These are phyloP conservation scores for Eupithecia pulchellata DNA, from an alignment of 2,888 invertebrate genomes.

Conservation along the genomic window DNA sequence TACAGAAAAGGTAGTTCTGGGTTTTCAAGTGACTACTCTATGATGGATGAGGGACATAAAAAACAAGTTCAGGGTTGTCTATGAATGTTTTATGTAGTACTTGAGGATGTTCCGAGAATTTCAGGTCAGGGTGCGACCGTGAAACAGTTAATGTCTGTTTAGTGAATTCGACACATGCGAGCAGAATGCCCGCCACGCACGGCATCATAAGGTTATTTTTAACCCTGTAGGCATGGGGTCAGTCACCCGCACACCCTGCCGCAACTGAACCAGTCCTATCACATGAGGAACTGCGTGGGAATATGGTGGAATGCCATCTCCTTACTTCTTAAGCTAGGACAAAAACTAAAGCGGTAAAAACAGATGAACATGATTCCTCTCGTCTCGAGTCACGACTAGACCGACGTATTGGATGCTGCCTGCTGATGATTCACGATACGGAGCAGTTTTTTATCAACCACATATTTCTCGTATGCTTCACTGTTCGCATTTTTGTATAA, in stretches of 20 bases:
- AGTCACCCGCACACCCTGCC: constrained; percentile 81
- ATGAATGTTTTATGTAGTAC: constrained; percentile 35
- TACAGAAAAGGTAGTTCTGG: constrained; percentile 11
- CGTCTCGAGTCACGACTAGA: constrained; percentile 44
- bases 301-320: constrained; percentile 69
- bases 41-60: constrained; percentile 13
- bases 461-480: constrained; percentile 13
- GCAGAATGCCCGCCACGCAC: constrained; percentile 80
- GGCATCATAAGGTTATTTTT: constrained; percentile 81
- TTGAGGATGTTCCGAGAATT: constrained; percentile 64
- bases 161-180: constrained; percentile 84
- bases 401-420: constrained; percentile 35
- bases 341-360: constrained; percentile 57
- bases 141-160: constrained; percentile 83
- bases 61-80: constrained; percentile 33
- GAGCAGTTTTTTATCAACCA: constrained; percentile 25
- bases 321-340: constrained; percentile 53
- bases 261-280: constrained; percentile 80
- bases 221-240: constrained; percentile 82
- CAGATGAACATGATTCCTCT: constrained; percentile 29
- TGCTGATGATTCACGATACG: constrained; percentile 40
- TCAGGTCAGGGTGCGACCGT: constrained; percentile 83
- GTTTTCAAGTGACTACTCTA: neutral
- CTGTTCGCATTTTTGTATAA: constrained; percentile 18
- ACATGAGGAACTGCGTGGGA: constrained; percentile 83